Evolutionary conservation across 2,797 vertebrate species (phyloP).

Genomic region (Argya squamiceps): DNA sequence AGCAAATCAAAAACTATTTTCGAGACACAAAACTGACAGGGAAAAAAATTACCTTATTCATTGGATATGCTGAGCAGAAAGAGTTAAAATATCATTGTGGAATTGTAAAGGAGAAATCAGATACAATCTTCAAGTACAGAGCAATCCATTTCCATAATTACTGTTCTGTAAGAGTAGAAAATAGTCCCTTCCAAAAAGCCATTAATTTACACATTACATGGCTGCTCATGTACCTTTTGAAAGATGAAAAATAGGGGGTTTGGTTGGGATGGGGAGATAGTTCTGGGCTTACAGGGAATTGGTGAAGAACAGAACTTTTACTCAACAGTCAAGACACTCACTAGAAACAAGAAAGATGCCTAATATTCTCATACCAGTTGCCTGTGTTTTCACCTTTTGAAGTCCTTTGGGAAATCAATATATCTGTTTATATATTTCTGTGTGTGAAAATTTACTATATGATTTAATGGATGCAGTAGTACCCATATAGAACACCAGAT

Average conservation of each 20-base stretch:
- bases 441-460: not conserved
- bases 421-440: not conserved
- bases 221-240: not conserved
- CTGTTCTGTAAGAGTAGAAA: not conserved
- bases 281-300: not conserved
- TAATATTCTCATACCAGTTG: not conserved
- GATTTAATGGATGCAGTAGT: not conserved
- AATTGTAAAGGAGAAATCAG: not conserved
- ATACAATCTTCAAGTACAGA: not conserved
- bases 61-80: not conserved
- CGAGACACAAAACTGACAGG: not conserved
- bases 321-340: not conserved
- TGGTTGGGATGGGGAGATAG: accelerated
- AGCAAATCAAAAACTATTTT: not conserved
- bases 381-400: not conserved
- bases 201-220: not conserved
- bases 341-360: not conserved
- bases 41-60: not conserved
- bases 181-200: not conserved
- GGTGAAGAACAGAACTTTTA: not conserved
- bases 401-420: not conserved
- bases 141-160: not conserved
- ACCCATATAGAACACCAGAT: not conserved
- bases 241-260: not conserved
- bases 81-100: not conserved